A percentile compares a stretch with the other conserved stretches of the same genome.
Evolutionary conservation across 2,888 invertebrate species (phyloP).

Genomic region (Heliconius charithonia): DNA sequence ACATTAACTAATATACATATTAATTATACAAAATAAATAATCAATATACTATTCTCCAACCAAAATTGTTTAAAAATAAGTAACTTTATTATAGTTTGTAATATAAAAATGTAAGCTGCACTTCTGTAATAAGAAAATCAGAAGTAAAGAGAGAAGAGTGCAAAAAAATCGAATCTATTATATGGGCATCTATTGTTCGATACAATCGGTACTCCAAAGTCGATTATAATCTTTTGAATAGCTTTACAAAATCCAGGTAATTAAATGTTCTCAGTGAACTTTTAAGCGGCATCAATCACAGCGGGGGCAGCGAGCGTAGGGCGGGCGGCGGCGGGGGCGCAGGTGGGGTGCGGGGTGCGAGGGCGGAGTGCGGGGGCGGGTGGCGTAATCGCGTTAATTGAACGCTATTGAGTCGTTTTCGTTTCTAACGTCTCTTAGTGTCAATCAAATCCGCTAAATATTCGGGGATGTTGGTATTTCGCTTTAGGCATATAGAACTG

Average conservation of each 20-base stretch:
- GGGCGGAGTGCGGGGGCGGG: not conserved
- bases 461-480: not conserved
- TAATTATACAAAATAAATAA: too few relatives aligned
- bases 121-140: not conserved
- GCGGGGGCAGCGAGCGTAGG: not conserved
- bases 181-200: not conserved
- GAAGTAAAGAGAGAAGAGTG: not conserved
- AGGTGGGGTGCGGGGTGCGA: not conserved
- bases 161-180: not conserved
- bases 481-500: not conserved
- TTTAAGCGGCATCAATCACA: slow-evolving; percentile 35
- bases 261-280: slow-evolving; percentile 32
- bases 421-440: slow-evolving; percentile 18
- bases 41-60: too few relatives aligned
- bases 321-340: not conserved
- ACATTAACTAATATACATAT: too few relatives aligned
- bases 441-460: slow-evolving; percentile 15
- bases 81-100: too few relatives aligned
- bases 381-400: slow-evolving; percentile 33
- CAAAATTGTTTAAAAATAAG: too few relatives aligned
- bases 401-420: slow-evolving; percentile 31
- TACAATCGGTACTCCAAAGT: slow-evolving; percentile 6
- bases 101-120: too few relatives aligned
- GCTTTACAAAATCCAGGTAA: slow-evolving; percentile 25
- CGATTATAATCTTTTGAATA: slow-evolving; percentile 18